Conservation (phyloP, 2,888 invertebrate genomes). For the Synergus japonicus region DNA sequence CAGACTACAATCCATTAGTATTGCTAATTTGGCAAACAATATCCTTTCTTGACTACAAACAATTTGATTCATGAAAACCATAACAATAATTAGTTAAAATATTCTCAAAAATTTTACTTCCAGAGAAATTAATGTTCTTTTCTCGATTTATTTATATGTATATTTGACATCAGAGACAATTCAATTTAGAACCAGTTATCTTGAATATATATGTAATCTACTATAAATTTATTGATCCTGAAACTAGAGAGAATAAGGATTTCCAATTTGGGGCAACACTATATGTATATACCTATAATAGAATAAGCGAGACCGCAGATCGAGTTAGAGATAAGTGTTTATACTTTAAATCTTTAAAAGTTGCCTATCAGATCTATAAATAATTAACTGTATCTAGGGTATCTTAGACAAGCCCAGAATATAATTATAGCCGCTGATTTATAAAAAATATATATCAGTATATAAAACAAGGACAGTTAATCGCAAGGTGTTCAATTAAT, state of each 20-base stretch:
- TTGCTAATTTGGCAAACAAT: background rate
- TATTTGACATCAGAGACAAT: background rate
- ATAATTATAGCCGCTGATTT: background rate
- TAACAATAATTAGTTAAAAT: background rate
- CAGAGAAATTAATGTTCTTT: background rate
- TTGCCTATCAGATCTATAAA: too few relatives aligned
- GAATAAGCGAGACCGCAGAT: background rate
- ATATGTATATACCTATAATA: background rate
- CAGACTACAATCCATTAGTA: background rate
- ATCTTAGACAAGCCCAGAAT: too few relatives aligned
- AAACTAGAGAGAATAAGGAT: slow-evolving; percentile 3
- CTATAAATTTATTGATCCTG: background rate
- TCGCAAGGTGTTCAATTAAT: background rate
- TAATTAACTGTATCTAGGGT: too few relatives aligned
- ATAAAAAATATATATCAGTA: background rate
- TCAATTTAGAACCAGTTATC: background rate
- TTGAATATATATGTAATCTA: background rate
- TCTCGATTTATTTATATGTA: background rate
- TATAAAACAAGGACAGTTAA: background rate
- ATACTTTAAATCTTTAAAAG: background rate
- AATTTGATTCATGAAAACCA: background rate
- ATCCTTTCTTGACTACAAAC: background rate
- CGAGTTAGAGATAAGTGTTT: slow-evolving; percentile 1
- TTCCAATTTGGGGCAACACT: slow-evolving; percentile 2
- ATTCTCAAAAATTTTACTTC: background rate